These are phyloP conservation scores for Cavia porcellus DNA, from an alignment of 2,113 vertebrate species.

Conservation along the genomic window DNA sequence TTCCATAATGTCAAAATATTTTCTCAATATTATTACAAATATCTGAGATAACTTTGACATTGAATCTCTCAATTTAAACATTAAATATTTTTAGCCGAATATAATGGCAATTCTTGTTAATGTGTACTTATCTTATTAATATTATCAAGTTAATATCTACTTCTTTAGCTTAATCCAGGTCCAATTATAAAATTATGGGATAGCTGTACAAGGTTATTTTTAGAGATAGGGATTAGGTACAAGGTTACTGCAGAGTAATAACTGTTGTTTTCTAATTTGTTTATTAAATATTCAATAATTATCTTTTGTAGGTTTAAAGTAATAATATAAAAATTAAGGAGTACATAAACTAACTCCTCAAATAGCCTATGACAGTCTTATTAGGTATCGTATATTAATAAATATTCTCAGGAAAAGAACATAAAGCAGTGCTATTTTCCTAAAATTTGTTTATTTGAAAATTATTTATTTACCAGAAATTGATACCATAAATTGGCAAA, in stretches of 20 bases:
- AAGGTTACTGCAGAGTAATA: not conserved
- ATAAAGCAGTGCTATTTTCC: not conserved
- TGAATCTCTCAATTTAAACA: not conserved
- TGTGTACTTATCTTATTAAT: not conserved
- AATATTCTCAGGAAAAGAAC: not conserved
- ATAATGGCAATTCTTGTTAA: not conserved
- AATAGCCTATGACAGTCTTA: not conserved
- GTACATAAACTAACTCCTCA: not conserved
- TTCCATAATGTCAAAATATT: slow-evolving; percentile 75
- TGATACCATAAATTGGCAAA: not conserved
- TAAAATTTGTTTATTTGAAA: not conserved
- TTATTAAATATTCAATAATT: not conserved
- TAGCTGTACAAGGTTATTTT: not conserved
- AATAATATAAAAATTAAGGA: not conserved
- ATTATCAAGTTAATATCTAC: too few relatives aligned
- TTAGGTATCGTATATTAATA: not conserved
- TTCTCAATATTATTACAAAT: slow-evolving; percentile 63
- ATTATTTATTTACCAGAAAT: not conserved
- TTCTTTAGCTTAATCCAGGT: not conserved
- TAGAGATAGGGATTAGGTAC: not conserved
- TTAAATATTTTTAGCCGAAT: slow-evolving; percentile 4
- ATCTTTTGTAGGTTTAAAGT: not conserved
- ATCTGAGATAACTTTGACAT: slow-evolving; percentile 46
- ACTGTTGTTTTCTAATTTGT: not conserved
- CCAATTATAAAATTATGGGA: not conserved